phyloP scores from a whole-genome alignment of 2,113 vertebrate species.

The Meleagris gallopavo region DNA sequence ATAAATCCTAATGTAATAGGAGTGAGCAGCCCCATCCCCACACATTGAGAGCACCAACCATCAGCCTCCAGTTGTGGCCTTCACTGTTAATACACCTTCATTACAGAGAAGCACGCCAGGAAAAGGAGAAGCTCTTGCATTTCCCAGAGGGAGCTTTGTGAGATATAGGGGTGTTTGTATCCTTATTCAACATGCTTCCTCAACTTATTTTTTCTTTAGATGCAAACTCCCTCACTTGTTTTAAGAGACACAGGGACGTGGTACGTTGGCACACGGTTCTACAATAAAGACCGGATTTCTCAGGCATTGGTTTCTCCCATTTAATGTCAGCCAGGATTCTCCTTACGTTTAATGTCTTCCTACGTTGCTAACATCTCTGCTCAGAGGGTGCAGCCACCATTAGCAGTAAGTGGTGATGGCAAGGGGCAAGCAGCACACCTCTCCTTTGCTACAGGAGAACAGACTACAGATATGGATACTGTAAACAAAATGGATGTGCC shows the following conservation, averaged over 20 bases:
- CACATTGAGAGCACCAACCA: background rate
- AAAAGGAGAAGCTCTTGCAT: background rate
- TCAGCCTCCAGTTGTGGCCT: background rate
- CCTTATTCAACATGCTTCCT: background rate
- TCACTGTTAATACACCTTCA: background rate
- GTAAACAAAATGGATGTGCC: background rate
- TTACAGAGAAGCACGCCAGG: background rate
- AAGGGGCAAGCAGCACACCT: background rate
- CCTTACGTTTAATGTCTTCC: background rate
- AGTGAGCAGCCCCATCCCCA: background rate
- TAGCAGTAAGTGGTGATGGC: background rate
- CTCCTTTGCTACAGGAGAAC: background rate
- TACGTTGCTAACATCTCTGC: background rate
- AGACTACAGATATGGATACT: background rate
- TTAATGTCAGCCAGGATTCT: background rate
- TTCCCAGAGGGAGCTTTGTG: background rate
- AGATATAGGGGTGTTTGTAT: fast-evolving
- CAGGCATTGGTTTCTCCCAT: background rate
- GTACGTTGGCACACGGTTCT: background rate
- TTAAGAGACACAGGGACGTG: background rate
- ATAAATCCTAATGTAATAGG: too few species aligned
- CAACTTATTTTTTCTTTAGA: background rate
- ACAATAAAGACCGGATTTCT: background rate
- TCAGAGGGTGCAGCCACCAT: background rate
- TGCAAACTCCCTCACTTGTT: background rate